phyloP scores from a whole-genome alignment of 1,140 invertebrate species.

The Oryctes rhinoceros region DNA sequence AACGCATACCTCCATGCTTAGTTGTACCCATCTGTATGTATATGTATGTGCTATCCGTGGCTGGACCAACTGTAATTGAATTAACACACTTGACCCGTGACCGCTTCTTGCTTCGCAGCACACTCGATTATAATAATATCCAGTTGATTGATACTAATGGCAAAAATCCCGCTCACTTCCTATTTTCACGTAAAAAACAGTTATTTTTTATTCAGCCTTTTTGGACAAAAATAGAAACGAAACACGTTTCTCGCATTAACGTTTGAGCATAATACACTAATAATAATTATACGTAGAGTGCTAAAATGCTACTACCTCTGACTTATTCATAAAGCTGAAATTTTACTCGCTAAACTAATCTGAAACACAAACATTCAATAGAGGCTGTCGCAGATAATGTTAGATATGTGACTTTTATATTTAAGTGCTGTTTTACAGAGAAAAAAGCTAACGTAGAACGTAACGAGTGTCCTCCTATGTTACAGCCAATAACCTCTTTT shows the following conservation, averaged over 20 bases:
- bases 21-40: not conserved
- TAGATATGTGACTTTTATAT: too few relatives aligned
- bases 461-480: too few relatives aligned
- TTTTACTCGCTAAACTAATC: conserved; percentile 28
- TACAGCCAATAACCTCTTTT: too few relatives aligned
- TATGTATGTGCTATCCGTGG: conserved; percentile 15
- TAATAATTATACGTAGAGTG: conserved; percentile 33
- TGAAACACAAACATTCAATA: conserved; percentile 26
- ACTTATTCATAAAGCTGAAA: conserved; percentile 4
- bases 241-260: conserved; percentile 34
- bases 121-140: conserved; percentile 40
- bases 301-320: conserved; percentile 16
- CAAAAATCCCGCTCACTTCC: conserved; percentile 33
- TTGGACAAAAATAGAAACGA: conserved; percentile 22
- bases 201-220: conserved; percentile 15
- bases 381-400: not conserved
- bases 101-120: conserved; percentile 37
- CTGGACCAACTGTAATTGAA: conserved; percentile 37
- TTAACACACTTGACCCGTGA: conserved; percentile 41
- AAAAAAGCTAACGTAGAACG: not conserved
- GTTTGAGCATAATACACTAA: conserved; percentile 21
- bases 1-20: not conserved
- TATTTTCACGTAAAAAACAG: conserved; percentile 36
- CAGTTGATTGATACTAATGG: conserved; percentile 41
- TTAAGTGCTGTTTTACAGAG: too few relatives aligned